phyloP scores from a whole-genome alignment of 2,113 vertebrate genomes.

The Antidorcas marsupialis region DNA sequence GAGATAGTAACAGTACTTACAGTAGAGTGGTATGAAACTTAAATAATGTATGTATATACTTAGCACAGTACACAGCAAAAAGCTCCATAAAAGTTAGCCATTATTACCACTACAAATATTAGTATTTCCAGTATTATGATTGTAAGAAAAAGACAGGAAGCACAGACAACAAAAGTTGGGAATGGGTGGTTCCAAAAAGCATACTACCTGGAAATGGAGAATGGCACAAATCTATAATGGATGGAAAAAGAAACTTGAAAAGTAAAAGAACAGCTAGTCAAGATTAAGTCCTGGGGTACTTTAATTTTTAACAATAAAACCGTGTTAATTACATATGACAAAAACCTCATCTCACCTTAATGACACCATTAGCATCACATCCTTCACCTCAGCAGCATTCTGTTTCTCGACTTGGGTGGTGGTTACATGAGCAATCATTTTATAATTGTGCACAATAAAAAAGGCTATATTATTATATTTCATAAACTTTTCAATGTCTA shows the following conservation, averaged over 20 bases:
- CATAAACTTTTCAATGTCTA: not conserved
- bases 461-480: not conserved
- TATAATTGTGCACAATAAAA: not conserved
- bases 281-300: not conserved
- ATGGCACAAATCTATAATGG: not conserved
- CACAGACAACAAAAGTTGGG: not conserved
- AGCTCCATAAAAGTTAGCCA: not conserved
- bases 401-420: not conserved
- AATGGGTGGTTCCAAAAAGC: not conserved
- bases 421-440: not conserved
- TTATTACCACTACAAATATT: not conserved
- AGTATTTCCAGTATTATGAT: not conserved
- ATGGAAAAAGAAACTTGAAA: not conserved
- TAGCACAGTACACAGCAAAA: conserved; percentile 20
- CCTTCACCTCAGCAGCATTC: not conserved
- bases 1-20: not conserved
- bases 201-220: not conserved
- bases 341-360: not conserved
- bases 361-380: not conserved
- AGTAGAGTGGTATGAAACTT: not conserved
- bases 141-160: not conserved
- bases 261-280: not conserved
- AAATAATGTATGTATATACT: not conserved
- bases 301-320: not conserved
- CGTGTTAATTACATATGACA: not conserved